Conservation (phyloP, 2,888 invertebrate species). For the Agonopterix heracliana region DNA sequence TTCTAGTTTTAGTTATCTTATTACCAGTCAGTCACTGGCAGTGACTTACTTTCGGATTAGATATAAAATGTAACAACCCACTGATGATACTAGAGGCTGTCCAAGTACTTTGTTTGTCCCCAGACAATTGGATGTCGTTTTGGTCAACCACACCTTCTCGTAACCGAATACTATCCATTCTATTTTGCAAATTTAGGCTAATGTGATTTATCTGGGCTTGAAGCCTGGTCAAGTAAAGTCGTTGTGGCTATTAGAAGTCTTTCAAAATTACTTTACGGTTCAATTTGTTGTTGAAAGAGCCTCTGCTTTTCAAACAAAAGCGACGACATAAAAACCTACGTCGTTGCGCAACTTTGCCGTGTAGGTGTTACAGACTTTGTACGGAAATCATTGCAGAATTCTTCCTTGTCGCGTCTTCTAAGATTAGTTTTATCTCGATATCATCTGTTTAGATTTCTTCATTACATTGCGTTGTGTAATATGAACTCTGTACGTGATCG, state of each 20-base stretch:
- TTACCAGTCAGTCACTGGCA: too few relatives aligned
- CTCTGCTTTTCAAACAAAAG: slow-evolving; percentile 36
- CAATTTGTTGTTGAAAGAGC: slow-evolving; percentile 28
- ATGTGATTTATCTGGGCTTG: too few relatives aligned
- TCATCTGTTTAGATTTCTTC: slow-evolving; percentile 20
- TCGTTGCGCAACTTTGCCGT: slow-evolving; percentile 41
- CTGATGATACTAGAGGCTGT: too few relatives aligned
- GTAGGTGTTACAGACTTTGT: slow-evolving; percentile 41
- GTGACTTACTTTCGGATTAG: too few relatives aligned
- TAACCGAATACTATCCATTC: too few relatives aligned
- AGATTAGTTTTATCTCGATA: slow-evolving; percentile 31
- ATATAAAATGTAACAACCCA: too few relatives aligned
- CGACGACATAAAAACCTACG: slow-evolving; percentile 32
- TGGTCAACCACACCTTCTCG: too few relatives aligned
- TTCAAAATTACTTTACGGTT: slow-evolving; percentile 24
- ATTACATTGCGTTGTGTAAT: slow-evolving; percentile 35
- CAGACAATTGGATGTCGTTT: too few relatives aligned
- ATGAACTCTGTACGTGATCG: neutral
- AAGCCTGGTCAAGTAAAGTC: too few relatives aligned
- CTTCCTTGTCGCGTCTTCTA: slow-evolving; percentile 42
- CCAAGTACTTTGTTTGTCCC: too few relatives aligned
- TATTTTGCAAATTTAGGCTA: too few relatives aligned
- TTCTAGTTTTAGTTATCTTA: too few relatives aligned
- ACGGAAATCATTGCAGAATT: slow-evolving; percentile 48
- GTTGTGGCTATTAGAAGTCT: neutral